Conservation (phyloP, 2,113 vertebrate genomes). For the Aplodontia rufa region DNA sequence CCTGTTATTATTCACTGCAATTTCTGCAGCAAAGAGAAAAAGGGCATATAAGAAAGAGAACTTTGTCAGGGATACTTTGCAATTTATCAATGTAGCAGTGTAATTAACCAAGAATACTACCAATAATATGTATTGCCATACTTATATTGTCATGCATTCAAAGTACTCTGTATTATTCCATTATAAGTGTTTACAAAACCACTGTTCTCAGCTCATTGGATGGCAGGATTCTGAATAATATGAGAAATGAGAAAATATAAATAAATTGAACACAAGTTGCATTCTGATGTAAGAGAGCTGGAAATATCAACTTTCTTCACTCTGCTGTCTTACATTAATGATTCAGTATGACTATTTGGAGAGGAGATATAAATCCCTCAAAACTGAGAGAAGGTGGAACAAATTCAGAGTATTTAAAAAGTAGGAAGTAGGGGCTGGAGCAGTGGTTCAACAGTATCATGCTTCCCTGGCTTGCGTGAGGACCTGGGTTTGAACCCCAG, state of each 20-base stretch:
- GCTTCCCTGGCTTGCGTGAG: too few species aligned
- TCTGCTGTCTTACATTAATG: conserved; percentile 27
- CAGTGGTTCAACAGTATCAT: too few species aligned
- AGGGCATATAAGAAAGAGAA: neutral
- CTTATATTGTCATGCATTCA: neutral
- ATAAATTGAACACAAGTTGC: neutral
- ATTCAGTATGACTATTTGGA: neutral
- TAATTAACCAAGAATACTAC: neutral
- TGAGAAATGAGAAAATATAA: conserved; percentile 45
- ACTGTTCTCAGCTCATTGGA: conserved; percentile 29
- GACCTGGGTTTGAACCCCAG: too few species aligned
- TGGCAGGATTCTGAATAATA: neutral
- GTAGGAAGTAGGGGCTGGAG: neutral
- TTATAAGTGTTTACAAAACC: neutral
- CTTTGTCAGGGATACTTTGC: neutral
- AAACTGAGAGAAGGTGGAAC: neutral
- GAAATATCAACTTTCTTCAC: conserved; percentile 20
- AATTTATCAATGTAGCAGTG: neutral
- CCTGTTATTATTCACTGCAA: conserved; percentile 1
- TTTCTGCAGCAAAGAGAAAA: conserved; percentile 13
- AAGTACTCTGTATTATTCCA: neutral
- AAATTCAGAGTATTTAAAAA: conserved; percentile 21
- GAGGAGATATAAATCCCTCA: neutral
- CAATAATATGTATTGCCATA: neutral
- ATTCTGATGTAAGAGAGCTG: neutral